Evolutionary conservation across 1,140 invertebrate species (phyloP), one percentile per base, ranked within the genome.

Genomic region (Octopus bimaculoides): DNA sequence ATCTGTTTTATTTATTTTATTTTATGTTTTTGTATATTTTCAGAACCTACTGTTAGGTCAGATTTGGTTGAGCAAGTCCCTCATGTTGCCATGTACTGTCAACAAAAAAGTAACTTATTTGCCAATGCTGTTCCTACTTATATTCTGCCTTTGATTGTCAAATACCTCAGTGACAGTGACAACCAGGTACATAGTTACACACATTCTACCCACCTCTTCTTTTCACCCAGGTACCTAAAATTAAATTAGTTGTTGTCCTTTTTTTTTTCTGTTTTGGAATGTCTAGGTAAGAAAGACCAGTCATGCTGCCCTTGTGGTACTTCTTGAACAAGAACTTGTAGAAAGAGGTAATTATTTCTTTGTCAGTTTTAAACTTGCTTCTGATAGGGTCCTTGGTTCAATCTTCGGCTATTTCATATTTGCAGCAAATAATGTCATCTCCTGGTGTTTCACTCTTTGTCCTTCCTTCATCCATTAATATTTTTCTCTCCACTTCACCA

Each of bases 41-140:
- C 88, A 94, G 93, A 93, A 84, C 89, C 90, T 5, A 87, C 89
- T 17, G 91, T 94, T 7, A 89, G 93, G 56, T 91, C 91, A 20
- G 93, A 93, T 82, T 83, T 94, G 83, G 91, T 94, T 85, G 92
- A 93, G 82, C 93, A 93, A 82, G 87, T 94, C 53, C 92, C 93
- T 4, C 91, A 93, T 81, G 91, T 94, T 77, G 93, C 92, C n/a
- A 89, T 92, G 78, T 91, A 93, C 81, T 93, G 92, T 84, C 90
- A 92, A 80, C 92, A 93, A 81, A 86, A 90, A 73, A 78, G 75
- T 10, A 88, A 90, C 52, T 87, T 90, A 1, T 89, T 91, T 76
- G 85, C 89, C 17, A 84, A 89, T 78, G 83, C 92, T 53, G 89
- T 91, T 56, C 88, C 91, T 8, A 87, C 89, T 53, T 91, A 93